Percentiles rank a stretch among this genome's conserved stretches.
phyloP scores from a whole-genome alignment of 1,140 invertebrate genomes.

The Papilio aristodemus region DNA sequence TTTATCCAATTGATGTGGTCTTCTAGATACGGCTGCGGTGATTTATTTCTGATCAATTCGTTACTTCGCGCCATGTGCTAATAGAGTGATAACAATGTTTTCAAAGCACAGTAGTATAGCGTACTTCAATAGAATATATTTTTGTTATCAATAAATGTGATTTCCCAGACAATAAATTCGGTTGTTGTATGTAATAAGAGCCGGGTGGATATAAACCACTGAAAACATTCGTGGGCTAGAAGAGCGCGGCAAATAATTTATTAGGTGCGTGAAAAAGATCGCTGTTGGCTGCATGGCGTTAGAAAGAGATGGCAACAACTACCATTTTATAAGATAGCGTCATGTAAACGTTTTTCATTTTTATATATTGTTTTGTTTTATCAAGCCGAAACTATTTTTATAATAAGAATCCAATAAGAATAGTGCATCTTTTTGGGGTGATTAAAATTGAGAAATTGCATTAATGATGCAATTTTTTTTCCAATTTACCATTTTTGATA shows the following conservation, averaged over 20 bases:
- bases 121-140: neutral
- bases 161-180: neutral
- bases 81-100: neutral
- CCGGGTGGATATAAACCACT: neutral
- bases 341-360: neutral
- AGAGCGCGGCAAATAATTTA: slow-evolving; percentile 4
- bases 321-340: slow-evolving; percentile 10
- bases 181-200: slow-evolving; percentile 15
- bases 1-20: neutral
- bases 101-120: too few species aligned
- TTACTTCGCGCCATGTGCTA: neutral
- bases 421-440: too few species aligned
- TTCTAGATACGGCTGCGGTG: neutral
- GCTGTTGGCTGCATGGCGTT: too few species aligned
- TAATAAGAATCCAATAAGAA: neutral
- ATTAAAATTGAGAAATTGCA: too few species aligned
- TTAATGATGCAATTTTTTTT: too few species aligned
- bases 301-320: neutral
- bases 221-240: slow-evolving; percentile 5
- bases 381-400: neutral
- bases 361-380: neutral
- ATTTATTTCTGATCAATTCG: neutral
- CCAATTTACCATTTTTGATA: too few species aligned
- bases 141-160: neutral
- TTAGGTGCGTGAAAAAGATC: slow-evolving; percentile 10